Evolutionary conservation across 2,888 invertebrate genomes (phyloP), one percentile per base, ranked within the genome.

Genomic region (Uloborus plumipes): DNA sequence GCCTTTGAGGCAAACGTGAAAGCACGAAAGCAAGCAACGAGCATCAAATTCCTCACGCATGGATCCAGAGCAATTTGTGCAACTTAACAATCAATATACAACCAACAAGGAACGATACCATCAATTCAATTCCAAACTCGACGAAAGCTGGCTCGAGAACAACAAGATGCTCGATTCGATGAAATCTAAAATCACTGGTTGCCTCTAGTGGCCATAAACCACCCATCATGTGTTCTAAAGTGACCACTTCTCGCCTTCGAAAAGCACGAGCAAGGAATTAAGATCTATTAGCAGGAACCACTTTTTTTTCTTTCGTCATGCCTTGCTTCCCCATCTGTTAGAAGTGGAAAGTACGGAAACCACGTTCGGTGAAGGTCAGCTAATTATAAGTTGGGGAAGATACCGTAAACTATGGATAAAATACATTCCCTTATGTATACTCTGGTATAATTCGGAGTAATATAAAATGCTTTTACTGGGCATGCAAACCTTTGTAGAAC

Each of bases 161-260:
- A 62, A 62, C 72, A 51, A 65, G 47, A 65, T 53, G 69, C 62
- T 49, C 31, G 55, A 64, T 61, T 59, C 62, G 76, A 7, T 76
- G 76, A 76, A 69, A 76, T 76, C 67, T 39, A 22, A n/a, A 18
- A 64, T 39, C 58, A 39, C 20, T 22, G 26, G 55, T 53, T 70
- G 53, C 20, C 20, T 26, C 73, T 39, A 64, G 51, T 51, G 51
- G 75, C 65, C 75, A 66, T 66, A 66, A 58, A 62, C 65, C 65
- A 65, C 74, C 67, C 67, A 75, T 75, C 59, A 53, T n/a, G 18
- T n/a, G 53, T 7, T 31, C 69, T 70, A 70, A 64, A 71, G 77
- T 71, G 70, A 70, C 77, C 77, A 77, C 70, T 77, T 77, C 77
- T 70, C 77, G 70, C 77, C 77, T 77, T 3, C n/a, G 69, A 50